Evolutionary conservation across 2,113 vertebrate species (phyloP).

Genomic region (Colaptes auratus): DNA sequence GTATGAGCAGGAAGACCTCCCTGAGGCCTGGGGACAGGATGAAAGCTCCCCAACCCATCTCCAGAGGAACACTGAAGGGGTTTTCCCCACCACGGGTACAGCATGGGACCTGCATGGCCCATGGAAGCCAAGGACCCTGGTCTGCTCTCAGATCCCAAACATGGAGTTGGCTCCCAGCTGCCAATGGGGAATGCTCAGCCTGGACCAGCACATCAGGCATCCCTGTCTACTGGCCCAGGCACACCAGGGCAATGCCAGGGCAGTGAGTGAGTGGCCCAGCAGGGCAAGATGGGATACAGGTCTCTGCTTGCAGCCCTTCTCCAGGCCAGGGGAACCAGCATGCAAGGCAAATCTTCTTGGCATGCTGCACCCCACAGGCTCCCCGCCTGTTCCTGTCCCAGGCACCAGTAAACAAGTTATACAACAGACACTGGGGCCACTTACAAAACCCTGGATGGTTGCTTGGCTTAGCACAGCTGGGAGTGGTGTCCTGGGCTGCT

Average conservation of each 20-base stretch:
- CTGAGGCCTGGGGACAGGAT: neutral
- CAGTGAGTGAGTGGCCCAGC: neutral
- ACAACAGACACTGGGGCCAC: neutral
- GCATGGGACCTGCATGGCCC: neutral
- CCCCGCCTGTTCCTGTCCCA: neutral
- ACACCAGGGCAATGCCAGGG: neutral
- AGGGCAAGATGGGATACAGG: neutral
- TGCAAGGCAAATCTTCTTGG: neutral
- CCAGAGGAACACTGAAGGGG: fast-evolving
- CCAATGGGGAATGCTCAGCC: neutral
- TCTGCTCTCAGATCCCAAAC: neutral
- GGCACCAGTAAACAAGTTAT: slow-evolving; percentile 57
- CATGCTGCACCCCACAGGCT: neutral
- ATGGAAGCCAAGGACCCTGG: neutral
- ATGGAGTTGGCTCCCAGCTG: neutral
- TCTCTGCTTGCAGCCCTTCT: neutral
- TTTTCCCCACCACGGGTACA: neutral
- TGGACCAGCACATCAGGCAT: neutral
- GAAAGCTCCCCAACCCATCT: neutral
- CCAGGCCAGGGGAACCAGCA: fast-evolving
- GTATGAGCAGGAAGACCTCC: neutral
- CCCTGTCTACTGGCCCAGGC: neutral
- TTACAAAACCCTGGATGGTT: slow-evolving; percentile 37
- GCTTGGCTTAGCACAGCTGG: neutral
- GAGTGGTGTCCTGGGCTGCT: neutral